Conservation (phyloP, 2,113 vertebrate genomes). For the Leiothrix lutea region DNA sequence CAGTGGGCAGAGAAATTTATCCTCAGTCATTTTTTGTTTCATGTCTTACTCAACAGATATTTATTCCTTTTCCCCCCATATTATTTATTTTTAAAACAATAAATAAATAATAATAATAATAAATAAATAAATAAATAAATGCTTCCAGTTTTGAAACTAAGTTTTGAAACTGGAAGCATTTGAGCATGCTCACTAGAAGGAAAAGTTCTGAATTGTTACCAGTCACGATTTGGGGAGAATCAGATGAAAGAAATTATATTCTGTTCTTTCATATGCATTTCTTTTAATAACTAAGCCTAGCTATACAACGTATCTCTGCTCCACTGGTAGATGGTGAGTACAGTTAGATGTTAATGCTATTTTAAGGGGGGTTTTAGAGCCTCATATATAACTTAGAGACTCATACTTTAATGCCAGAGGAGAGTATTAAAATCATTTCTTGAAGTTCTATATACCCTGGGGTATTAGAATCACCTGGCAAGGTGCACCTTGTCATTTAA, state of each 20-base stretch:
- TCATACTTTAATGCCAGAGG: background rate
- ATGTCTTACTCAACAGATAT: background rate
- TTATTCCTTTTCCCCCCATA: background rate
- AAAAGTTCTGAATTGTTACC: background rate
- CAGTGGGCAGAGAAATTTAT: background rate
- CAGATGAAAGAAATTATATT: background rate
- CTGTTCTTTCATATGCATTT: background rate
- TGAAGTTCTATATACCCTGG: background rate
- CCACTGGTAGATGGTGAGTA: background rate
- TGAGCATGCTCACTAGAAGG: background rate
- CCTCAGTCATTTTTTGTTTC: background rate
- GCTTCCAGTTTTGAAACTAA: too few relatives aligned
- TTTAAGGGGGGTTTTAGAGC: background rate
- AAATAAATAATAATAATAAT: too few relatives aligned
- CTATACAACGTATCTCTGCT: background rate
- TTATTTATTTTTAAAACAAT: background rate
- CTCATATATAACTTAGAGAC: background rate
- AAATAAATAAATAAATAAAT: too few relatives aligned
- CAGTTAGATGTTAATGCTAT: fast-evolving
- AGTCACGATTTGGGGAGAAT: background rate
- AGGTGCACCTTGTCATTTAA: background rate
- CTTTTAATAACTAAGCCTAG: background rate
- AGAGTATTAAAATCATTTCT: background rate
- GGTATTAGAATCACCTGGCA: background rate
- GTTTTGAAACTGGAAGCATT: background rate